phyloP scores from a whole-genome alignment of 2,797 vertebrate genomes.

The Zalophus californianus region DNA sequence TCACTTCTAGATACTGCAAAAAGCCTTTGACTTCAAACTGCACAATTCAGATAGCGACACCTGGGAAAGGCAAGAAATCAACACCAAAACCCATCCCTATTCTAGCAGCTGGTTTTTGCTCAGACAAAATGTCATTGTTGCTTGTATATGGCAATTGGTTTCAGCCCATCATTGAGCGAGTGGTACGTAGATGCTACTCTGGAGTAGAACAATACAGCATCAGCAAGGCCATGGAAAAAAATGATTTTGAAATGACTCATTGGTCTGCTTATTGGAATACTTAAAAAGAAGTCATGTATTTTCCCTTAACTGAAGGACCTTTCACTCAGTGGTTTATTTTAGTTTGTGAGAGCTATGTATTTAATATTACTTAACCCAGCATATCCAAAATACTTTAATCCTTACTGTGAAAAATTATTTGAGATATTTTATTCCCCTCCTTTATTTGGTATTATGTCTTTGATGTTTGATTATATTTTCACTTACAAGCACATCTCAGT shows the following conservation, averaged over 20 bases:
- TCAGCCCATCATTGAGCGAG: constrained; percentile 95
- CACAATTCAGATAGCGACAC: constrained; percentile 94
- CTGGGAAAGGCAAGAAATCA: constrained; percentile 87
- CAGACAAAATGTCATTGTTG: constrained; percentile 90
- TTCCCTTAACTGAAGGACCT: not conserved
- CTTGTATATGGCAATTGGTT: constrained; percentile 95
- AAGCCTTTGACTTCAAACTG: constrained; percentile 95
- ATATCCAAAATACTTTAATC: constrained; percentile 15
- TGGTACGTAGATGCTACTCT: constrained; percentile 88
- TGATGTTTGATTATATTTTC: not conserved
- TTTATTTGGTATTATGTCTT: not conserved
- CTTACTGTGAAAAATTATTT: not conserved
- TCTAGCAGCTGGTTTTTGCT: constrained; percentile 91
- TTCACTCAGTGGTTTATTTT: constrained; percentile 44
- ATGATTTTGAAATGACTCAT: not conserved
- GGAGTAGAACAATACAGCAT: not conserved
- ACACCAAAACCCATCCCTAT: constrained; percentile 94
- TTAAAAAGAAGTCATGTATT: constrained; percentile 1
- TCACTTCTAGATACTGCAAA: constrained; percentile 93
- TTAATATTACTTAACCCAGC: not conserved
- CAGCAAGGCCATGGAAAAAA: not conserved
- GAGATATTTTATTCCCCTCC: not conserved
- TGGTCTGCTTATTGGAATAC: not conserved
- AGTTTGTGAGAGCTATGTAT: constrained; percentile 27
- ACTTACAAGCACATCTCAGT: not conserved